These are phyloP conservation scores for Nomada fabriciana DNA, from an alignment of 2,888 invertebrate genomes.

Conservation along the genomic window DNA sequence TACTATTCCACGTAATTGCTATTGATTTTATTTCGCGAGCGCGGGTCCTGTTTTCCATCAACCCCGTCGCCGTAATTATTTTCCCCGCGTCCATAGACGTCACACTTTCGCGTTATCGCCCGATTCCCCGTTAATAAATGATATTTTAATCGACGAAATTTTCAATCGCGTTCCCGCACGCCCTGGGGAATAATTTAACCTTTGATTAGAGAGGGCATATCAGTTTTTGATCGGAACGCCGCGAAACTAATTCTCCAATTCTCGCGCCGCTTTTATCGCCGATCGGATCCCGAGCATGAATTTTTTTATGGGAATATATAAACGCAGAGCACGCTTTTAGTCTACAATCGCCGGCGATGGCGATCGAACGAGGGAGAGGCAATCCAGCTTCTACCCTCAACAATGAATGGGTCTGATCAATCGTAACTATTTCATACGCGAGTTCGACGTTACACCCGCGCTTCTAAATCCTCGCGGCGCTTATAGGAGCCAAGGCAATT, in stretches of 20 bases:
- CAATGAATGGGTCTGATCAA: slow-evolving; percentile 18
- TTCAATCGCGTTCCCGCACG: neutral
- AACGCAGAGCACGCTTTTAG: neutral
- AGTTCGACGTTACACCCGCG: slow-evolving; percentile 4
- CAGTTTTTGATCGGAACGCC: neutral
- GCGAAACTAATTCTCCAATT: neutral
- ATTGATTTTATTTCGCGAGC: slow-evolving; percentile 39
- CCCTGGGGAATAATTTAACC: slow-evolving; percentile 4
- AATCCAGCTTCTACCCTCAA: slow-evolving; percentile 10
- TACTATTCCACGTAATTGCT: slow-evolving; percentile 39
- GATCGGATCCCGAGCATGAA: neutral
- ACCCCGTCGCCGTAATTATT: slow-evolving; percentile 3
- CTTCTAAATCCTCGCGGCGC: neutral
- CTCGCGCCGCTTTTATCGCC: neutral
- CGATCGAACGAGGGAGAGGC: slow-evolving; percentile 11
- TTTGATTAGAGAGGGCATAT: neutral
- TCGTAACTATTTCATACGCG: slow-evolving; percentile 25
- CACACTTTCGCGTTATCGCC: slow-evolving; percentile 22
- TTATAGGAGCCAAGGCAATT: slow-evolving; percentile 15
- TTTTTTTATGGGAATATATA: neutral
- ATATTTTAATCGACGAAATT: slow-evolving; percentile 21
- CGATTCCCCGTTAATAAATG: slow-evolving; percentile 9
- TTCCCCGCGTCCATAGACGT: neutral
- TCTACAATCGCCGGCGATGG: slow-evolving; percentile 12
- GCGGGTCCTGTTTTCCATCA: neutral